Conservation (phyloP, 2,888 invertebrate species). For the Ischnura elegans region DNA sequence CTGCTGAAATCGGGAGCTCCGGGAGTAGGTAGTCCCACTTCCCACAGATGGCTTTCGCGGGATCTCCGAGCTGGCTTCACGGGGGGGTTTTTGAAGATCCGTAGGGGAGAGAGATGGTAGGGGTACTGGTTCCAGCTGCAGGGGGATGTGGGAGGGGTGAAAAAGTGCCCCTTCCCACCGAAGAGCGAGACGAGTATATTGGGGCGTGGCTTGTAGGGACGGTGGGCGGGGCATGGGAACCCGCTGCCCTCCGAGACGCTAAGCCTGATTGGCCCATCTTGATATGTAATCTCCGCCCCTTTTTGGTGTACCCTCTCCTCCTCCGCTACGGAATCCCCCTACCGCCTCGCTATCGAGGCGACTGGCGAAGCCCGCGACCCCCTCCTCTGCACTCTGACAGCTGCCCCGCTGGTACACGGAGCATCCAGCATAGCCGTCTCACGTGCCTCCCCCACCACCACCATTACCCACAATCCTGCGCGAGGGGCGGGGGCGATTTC, state of each 20-base stretch:
- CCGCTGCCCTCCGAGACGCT: background rate
- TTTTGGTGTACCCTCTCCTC: background rate
- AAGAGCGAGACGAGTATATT: background rate
- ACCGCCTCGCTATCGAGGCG: background rate
- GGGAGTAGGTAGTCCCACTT: background rate
- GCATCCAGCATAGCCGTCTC: background rate
- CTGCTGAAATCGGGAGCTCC: background rate
- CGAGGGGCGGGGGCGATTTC: constrained; percentile 11
- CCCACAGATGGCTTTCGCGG: constrained; percentile 28
- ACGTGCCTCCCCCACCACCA: background rate
- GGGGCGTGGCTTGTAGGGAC: background rate
- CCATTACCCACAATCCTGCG: constrained; percentile 60
- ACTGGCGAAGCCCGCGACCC: background rate
- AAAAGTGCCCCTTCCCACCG: background rate
- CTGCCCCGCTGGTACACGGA: background rate
- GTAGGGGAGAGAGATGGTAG: background rate
- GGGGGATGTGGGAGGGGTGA: background rate
- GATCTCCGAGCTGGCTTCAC: background rate
- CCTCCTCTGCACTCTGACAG: background rate
- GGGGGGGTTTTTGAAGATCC: background rate
- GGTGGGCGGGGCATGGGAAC: background rate
- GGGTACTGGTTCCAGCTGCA: background rate
- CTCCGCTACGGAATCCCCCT: background rate
- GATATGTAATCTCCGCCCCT: background rate
- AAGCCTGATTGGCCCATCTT: background rate